Conservation (phyloP, 2,888 invertebrate species). For the Philhelius pedissequus region DNA sequence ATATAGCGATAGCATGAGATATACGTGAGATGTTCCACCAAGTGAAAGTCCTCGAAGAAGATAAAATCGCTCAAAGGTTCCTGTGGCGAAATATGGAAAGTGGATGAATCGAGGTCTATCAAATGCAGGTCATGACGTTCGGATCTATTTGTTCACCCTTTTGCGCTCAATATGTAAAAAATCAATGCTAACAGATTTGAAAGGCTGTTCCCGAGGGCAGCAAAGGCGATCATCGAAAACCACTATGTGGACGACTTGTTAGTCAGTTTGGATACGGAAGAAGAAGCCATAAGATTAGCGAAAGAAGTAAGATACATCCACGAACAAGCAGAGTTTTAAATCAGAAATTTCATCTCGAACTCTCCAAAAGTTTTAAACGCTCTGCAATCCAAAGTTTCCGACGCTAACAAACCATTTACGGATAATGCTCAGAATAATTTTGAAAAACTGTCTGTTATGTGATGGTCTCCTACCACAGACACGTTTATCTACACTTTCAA, state of each 20-base stretch:
- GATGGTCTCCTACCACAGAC: too few relatives aligned
- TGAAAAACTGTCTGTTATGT: too few relatives aligned
- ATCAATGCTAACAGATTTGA: slow-evolving; percentile 64
- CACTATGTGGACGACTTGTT: slow-evolving; percentile 67
- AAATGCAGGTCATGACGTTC: not conserved
- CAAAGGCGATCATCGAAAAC: slow-evolving; percentile 55
- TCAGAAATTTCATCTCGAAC: too few relatives aligned
- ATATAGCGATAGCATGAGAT: not conserved
- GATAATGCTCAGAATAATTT: too few relatives aligned
- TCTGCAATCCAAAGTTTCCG: too few relatives aligned
- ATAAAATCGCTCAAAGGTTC: not conserved
- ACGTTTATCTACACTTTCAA: too few relatives aligned
- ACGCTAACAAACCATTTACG: too few relatives aligned
- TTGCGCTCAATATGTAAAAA: slow-evolving; percentile 58
- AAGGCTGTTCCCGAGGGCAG: slow-evolving; percentile 49
- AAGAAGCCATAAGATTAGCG: too few relatives aligned
- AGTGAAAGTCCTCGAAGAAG: not conserved
- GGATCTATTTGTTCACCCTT: not conserved
- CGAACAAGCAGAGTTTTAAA: too few relatives aligned
- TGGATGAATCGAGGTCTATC: not conserved
- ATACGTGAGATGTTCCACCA: not conserved
- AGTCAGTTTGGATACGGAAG: slow-evolving; percentile 60
- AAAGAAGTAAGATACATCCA: too few relatives aligned
- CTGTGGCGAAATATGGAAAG: not conserved
- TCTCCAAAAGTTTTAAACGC: too few relatives aligned